A percentile compares a stretch with the other conserved stretches of the same genome.
Evolutionary conservation across 2,113 vertebrate genomes (phyloP).

Genomic region (Colius striatus): DNA sequence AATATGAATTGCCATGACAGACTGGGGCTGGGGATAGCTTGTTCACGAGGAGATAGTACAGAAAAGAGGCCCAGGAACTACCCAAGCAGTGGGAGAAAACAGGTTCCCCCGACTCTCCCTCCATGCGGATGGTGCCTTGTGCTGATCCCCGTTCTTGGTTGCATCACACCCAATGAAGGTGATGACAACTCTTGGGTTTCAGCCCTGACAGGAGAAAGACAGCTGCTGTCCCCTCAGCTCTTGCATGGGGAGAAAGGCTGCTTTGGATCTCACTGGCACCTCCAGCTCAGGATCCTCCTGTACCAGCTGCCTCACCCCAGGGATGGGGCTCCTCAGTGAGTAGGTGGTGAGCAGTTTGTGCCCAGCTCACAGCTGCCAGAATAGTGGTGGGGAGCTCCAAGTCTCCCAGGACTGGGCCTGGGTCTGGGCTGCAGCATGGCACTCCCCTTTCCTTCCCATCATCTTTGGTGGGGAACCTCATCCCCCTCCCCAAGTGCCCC

Average conservation of each 20-base stretch:
- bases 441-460: not conserved
- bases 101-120: not conserved
- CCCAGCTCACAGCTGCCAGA: not conserved
- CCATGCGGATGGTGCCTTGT: rapidly evolving
- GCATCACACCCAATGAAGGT: not conserved
- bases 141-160: not conserved
- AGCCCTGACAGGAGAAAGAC: not conserved
- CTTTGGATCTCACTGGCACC: not conserved
- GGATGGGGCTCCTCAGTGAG: not conserved
- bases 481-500: not conserved
- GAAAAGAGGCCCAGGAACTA: not conserved
- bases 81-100: not conserved
- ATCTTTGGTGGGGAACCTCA: not conserved
- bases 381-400: not conserved
- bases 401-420: not conserved
- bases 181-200: not conserved
- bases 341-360: not conserved
- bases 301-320: not conserved
- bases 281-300: not conserved
- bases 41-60: not conserved
- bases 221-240: not conserved
- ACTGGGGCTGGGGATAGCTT: not conserved
- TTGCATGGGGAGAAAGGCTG: rapidly evolving
- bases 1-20: rapidly evolving
- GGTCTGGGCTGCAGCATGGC: not conserved